phyloP scores from a whole-genome alignment of 2,113 vertebrate species.

The Antechinus stuartii region DNA sequence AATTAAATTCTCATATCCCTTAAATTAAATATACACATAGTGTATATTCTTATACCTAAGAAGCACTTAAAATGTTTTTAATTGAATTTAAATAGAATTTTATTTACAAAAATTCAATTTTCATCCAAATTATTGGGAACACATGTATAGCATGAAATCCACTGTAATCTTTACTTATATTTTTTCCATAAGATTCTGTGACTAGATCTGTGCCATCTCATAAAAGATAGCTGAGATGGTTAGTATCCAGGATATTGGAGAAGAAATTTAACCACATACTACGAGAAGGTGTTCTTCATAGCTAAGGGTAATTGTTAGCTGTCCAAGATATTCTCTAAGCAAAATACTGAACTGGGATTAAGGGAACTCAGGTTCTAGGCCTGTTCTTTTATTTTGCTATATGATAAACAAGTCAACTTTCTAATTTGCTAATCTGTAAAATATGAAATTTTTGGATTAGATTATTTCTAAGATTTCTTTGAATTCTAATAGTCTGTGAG shows the following conservation, averaged over 20 bases:
- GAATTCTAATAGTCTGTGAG: background rate
- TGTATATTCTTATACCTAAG: background rate
- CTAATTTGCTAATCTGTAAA: background rate
- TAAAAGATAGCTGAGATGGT: background rate
- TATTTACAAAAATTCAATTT: constrained; percentile 9
- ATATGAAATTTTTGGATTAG: too few relatives aligned
- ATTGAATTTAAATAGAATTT: background rate
- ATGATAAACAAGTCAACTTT: background rate
- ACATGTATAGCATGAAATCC: background rate
- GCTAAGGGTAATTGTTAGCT: background rate
- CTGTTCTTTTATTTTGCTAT: background rate
- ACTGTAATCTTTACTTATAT: background rate
- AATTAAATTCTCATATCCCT: background rate
- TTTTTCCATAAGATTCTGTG: background rate
- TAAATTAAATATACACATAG: too few relatives aligned
- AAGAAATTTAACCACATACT: background rate
- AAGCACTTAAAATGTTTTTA: background rate
- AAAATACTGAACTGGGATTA: background rate
- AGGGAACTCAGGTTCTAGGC: background rate
- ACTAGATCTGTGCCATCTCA: background rate
- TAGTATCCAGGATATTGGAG: background rate
- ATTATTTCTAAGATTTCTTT: background rate
- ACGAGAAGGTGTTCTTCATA: background rate
- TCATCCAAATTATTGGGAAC: background rate
- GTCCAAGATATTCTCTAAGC: background rate